Evolutionary conservation across 2,888 invertebrate genomes (phyloP).

Genomic region (Plagodis dolabraria): DNA sequence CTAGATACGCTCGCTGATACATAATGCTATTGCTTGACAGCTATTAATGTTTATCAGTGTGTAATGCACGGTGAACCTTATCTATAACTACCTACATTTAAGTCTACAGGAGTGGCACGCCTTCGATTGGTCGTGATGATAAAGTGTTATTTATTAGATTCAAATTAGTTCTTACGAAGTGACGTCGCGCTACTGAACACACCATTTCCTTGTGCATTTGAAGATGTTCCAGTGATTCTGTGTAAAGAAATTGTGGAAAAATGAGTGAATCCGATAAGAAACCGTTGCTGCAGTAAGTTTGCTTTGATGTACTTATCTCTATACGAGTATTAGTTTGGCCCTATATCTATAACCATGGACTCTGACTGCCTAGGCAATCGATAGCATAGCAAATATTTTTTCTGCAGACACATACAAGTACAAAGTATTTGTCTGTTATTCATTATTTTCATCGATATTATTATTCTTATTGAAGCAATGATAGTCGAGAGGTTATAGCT

Average conservation of each 20-base stretch:
- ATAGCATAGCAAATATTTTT: too few relatives aligned
- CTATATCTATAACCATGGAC: background rate
- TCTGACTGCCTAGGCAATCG: background rate
- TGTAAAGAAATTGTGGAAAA: slow-evolving; percentile 24
- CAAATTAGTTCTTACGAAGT: slow-evolving; percentile 48
- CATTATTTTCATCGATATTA: too few relatives aligned
- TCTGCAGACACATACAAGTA: too few relatives aligned
- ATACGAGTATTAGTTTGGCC: background rate
- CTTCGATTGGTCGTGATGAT: slow-evolving; percentile 25
- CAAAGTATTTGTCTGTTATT: too few relatives aligned
- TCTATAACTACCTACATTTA: slow-evolving; percentile 34
- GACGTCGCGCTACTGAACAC: slow-evolving; percentile 10
- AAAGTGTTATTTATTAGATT: slow-evolving; percentile 46
- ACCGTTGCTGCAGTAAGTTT: slow-evolving; percentile 70
- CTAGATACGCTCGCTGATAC: background rate
- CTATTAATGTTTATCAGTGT: slow-evolving; percentile 21
- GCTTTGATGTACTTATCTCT: background rate
- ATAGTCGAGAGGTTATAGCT: too few relatives aligned
- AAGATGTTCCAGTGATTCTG: slow-evolving; percentile 25
- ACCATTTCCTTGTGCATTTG: slow-evolving; percentile 14
- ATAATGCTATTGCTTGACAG: slow-evolving; percentile 5
- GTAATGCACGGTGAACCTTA: slow-evolving; percentile 23
- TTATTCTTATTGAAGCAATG: too few relatives aligned
- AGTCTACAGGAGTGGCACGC: slow-evolving; percentile 20
- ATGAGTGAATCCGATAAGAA: slow-evolving; percentile 63